Percentiles rank a stretch among this genome's conserved stretches.
Evolutionary conservation across 2,113 vertebrate genomes (phyloP).

Genomic region (Tiliqua scincoides): DNA sequence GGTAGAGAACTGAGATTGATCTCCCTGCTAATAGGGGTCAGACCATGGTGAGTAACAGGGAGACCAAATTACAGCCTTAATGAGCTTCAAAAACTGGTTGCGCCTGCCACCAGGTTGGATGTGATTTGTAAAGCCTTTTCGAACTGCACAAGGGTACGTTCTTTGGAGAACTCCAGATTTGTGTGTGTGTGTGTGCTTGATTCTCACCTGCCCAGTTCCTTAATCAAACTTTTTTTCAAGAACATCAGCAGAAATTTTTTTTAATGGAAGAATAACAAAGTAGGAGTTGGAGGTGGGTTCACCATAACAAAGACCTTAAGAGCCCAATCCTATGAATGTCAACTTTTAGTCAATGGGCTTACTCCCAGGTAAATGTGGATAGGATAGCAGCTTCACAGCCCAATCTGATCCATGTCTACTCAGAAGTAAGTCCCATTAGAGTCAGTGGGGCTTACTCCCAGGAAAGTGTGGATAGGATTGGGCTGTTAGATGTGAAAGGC

Average conservation of each 20-base stretch:
- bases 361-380: too few relatives aligned
- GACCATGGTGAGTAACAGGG: not conserved
- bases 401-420: too few relatives aligned
- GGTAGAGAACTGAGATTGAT: not conserved
- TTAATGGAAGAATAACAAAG: not conserved
- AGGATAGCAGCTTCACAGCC: too few relatives aligned
- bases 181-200: not conserved
- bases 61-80: not conserved
- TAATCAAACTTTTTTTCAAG: not conserved
- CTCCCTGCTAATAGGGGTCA: slow-evolving; percentile 4
- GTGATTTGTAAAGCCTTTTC: not conserved
- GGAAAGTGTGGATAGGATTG: too few relatives aligned
- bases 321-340: too few relatives aligned
- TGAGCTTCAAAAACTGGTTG: not conserved
- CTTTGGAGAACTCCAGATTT: not conserved
- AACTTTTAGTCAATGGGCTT: too few relatives aligned
- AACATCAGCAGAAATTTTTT: not conserved
- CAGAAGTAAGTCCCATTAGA: too few relatives aligned
- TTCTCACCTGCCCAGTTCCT: not conserved
- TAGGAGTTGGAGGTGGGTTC: not conserved
- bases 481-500: too few relatives aligned
- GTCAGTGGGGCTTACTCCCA: too few relatives aligned
- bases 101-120: not conserved
- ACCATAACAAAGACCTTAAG: not conserved
- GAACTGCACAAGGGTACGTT: not conserved